Conservation (phyloP, 1,140 invertebrate genomes). For the Pomacea maculata region DNA sequence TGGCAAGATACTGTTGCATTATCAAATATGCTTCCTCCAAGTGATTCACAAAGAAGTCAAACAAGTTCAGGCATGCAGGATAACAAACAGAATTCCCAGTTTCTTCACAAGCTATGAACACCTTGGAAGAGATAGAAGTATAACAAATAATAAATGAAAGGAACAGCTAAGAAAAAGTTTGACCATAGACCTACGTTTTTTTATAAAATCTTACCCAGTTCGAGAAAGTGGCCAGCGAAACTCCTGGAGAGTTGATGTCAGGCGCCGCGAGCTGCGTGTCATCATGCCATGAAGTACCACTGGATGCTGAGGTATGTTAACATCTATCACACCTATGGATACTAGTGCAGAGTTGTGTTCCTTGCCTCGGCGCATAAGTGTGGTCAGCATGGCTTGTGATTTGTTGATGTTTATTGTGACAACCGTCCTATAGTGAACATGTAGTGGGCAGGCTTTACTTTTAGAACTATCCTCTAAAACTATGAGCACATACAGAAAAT, state of each 20-base stretch:
- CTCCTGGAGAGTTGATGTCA: conserved; percentile 68
- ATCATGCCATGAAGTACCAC: conserved; percentile 97
- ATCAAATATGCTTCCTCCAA: no score
- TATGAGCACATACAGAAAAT: no score
- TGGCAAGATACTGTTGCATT: no score
- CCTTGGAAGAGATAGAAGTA: not conserved
- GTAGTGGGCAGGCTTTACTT: not conserved
- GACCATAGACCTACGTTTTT: no score
- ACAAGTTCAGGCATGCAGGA: no score
- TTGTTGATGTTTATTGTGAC: conserved; percentile 92
- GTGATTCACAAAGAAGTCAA: no score
- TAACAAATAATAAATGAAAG: not conserved
- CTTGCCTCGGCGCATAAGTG: conserved; percentile 71
- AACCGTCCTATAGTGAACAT: conserved; percentile 76
- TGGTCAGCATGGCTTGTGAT: conserved; percentile 86
- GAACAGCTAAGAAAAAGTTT: no score
- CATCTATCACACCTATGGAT: conserved; percentile 86
- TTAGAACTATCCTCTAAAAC: no score
- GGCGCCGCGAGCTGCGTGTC: conserved; percentile 90
- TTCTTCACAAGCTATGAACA: not conserved
- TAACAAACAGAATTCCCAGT: not conserved
- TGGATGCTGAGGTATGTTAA: conserved; percentile 96
- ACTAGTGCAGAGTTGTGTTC: conserved; percentile 88
- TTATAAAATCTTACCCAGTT: conserved; percentile 29
- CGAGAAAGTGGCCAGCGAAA: conserved; percentile 53